Conservation (phyloP, 2,797 vertebrate species). For the Gallinago nigripennis region DNA sequence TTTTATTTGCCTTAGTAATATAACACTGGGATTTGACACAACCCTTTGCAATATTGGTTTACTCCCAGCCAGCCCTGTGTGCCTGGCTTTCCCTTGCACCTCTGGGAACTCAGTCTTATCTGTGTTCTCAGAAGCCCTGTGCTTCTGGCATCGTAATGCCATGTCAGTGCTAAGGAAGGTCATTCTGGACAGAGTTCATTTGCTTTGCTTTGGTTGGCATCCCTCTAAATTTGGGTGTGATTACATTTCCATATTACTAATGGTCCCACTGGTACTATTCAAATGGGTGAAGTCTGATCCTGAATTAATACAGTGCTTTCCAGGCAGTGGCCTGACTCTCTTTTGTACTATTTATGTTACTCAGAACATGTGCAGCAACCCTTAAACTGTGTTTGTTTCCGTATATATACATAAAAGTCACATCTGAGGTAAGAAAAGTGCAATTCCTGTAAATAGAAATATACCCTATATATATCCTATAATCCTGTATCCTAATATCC, state of each 20-base stretch:
- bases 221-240: not conserved
- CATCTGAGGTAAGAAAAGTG: not conserved
- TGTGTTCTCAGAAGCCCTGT: rapidly evolving
- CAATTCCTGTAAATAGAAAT: not conserved
- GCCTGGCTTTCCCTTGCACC: not conserved
- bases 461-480: not conserved
- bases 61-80: not conserved
- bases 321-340: not conserved
- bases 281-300: not conserved
- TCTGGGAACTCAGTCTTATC: not conserved
- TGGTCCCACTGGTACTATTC: not conserved
- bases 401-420: not conserved
- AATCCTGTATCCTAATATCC: not conserved
- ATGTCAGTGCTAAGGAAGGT: not conserved
- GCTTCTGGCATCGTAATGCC: not conserved
- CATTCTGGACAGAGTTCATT: not conserved
- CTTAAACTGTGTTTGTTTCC: not conserved
- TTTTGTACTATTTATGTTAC: not conserved
- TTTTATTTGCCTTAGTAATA: not conserved
- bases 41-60: not conserved
- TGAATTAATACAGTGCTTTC: not conserved
- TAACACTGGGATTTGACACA: not conserved
- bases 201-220: not conserved
- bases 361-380: not conserved
- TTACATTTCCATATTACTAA: not conserved